A percentile compares a stretch with the other conserved stretches of the same genome.
phyloP scores from a whole-genome alignment of 1,140 invertebrate genomes.

The Achatina immaculata region DNA sequence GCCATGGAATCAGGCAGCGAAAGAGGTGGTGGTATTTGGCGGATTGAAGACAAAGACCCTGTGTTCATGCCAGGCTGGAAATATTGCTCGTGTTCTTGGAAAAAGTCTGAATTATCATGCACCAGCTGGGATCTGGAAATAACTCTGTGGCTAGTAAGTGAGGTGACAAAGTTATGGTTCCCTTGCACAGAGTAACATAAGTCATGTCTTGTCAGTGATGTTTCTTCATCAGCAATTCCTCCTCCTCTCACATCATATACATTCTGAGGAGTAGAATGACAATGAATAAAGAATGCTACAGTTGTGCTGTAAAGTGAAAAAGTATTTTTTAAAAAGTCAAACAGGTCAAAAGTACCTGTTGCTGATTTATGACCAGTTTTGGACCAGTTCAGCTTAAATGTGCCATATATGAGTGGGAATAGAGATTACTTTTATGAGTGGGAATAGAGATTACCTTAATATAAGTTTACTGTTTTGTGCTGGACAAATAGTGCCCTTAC shows the following conservation, averaged over 20 bases:
- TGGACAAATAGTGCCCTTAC: too few relatives aligned
- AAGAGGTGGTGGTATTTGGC: background rate
- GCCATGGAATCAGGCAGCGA: conserved; percentile 41
- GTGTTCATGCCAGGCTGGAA: background rate
- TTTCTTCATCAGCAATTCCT: conserved; percentile 29
- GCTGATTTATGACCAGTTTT: too few relatives aligned
- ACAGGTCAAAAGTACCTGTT: too few relatives aligned
- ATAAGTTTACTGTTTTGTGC: too few relatives aligned
- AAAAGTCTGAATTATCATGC: conserved; percentile 18
- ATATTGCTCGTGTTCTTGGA: conserved; percentile 23
- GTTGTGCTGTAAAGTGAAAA: background rate
- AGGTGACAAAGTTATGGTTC: conserved; percentile 40
- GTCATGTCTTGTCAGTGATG: conserved; percentile 44
- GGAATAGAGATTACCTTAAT: too few relatives aligned
- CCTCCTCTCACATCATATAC: conserved; percentile 38
- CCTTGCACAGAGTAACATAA: conserved; percentile 46
- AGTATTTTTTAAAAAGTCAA: too few relatives aligned
- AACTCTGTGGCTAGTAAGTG: conserved; percentile 39
- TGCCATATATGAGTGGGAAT: too few relatives aligned
- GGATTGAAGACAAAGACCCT: background rate
- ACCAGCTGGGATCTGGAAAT: conserved; percentile 45
- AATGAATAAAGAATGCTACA: background rate
- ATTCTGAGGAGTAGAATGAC: conserved; percentile 5
- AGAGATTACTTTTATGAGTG: too few relatives aligned
- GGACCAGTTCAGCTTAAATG: too few relatives aligned